Conservation (phyloP, 2,888 invertebrate species). For the Margaritifera margaritifera region DNA sequence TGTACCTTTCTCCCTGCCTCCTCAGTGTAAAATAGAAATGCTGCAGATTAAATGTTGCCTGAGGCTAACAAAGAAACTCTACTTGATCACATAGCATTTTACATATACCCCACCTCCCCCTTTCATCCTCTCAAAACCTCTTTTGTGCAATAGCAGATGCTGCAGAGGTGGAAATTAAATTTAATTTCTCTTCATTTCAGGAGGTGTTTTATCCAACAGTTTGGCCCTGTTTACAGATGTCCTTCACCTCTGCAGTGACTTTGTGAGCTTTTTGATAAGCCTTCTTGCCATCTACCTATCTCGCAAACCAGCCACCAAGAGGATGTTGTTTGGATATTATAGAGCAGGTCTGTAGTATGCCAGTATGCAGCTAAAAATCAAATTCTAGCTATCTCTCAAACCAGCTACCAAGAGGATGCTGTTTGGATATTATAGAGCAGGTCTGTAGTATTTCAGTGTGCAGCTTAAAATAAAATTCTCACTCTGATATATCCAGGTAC, state of each 20-base stretch:
- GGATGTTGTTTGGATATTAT: constrained; percentile 95
- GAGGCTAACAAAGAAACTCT: no score
- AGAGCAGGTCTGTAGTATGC: constrained; percentile 81
- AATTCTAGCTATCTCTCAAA: constrained; percentile 69
- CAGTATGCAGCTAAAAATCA: not conserved
- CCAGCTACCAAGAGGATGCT: constrained; percentile 91
- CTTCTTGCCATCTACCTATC: constrained; percentile 93
- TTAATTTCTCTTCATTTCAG: constrained; percentile 71
- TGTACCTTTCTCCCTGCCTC: no score
- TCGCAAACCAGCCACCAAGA: constrained; percentile 85
- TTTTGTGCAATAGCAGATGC: no score
- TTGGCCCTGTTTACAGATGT: constrained; percentile 95
- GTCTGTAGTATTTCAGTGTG: constrained; percentile 70
- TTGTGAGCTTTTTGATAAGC: constrained; percentile 99
- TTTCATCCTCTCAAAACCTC: no score
- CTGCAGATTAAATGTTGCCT: no score
- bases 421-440: constrained; percentile 94
- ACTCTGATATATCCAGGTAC: no score
- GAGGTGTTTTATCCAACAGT: constrained; percentile 83
- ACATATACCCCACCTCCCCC: no score
- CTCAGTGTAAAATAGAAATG: no score
- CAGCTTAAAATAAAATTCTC: not conserved
- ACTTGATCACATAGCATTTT: no score
- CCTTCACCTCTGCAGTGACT: constrained; percentile 96
- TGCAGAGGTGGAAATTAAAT: no score